Base-by-base conservation (phyloP, 2,797 vertebrate genomes). In the Helicolenus hilgendorfi region DNA sequence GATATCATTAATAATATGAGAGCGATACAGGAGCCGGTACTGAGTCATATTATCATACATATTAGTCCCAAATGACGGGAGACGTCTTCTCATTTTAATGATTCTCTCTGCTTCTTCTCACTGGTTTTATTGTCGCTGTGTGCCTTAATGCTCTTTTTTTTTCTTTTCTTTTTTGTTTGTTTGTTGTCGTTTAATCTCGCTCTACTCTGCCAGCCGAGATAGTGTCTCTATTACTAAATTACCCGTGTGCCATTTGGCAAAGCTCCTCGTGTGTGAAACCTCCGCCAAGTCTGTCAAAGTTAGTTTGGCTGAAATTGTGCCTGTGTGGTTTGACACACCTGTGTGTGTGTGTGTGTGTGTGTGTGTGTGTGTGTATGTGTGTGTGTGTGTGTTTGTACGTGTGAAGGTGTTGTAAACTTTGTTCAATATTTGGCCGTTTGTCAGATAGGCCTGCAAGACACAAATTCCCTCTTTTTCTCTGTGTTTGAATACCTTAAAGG, bases 211-310 rank as follows among this genome's bases (percentile, higher is more conserved):
- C 88, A 85, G 84, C 80, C 4, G 24, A 80, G 60, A 82, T 53
- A 64, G 90, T 93, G 85, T 92, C 92, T 76, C 31, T 4, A 31
- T 90, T 91, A 65, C 84, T 86, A 88, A 94, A 92, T 75, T 91
- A 49, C 78, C 79, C 72, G 35, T 38, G 82, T 93, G 93, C 73
- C 68, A 22, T 91, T 94, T 95, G 94, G 88, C 88, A 93, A 83
- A 78, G 84, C 63, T 70, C 2, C 35, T 10, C 6, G 7, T 55
- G 63, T 63, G 33, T 29, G 77, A 76, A 90, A 69, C 29, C 31
- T 24, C 49, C 24, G 94, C 94, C 92, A 95, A 94, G 84, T 91
- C 88, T 91, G 92, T 92, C 89, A 93, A 91, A 93, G 94, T 95
- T 92, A 85, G 72, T 84, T 80, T 22, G 72, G 80, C 67, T 79